Percentiles rank a stretch among this genome's conserved stretches.
These are phyloP conservation scores for Istiophorus platypterus DNA, from an alignment of 2,113 vertebrate genomes.

Conservation along the genomic window DNA sequence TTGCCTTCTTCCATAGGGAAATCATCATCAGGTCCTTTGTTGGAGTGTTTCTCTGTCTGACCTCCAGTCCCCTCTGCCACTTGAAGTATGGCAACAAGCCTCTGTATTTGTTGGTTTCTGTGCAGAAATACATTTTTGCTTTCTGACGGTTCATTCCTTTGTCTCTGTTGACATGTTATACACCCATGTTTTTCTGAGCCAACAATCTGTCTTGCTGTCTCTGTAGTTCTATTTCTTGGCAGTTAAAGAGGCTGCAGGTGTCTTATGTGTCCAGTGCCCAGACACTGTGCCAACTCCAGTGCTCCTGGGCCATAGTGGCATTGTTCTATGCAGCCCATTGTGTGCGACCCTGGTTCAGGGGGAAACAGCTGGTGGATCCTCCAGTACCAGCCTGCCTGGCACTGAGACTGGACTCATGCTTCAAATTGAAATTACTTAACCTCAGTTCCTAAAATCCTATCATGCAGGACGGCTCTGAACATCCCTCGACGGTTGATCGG, in stretches of 20 bases:
- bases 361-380: constrained; percentile 85
- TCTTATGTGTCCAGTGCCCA: constrained; percentile 62
- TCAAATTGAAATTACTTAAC: constrained; percentile 30
- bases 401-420: constrained; percentile 42
- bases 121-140: constrained; percentile 15
- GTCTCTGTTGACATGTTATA: constrained; percentile 47
- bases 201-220: constrained; percentile 44
- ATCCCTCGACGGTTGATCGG: constrained; percentile 39
- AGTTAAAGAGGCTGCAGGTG: constrained; percentile 74
- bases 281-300: constrained; percentile 56
- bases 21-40: background rate
- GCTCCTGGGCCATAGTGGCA: constrained; percentile 63
- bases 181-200: constrained; percentile 41
- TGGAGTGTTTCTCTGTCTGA: background rate
- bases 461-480: constrained; percentile 33
- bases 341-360: constrained; percentile 72
- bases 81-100: background rate
- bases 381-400: constrained; percentile 70
- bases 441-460: constrained; percentile 21
- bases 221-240: constrained; percentile 68
- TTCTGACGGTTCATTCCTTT: constrained; percentile 18
- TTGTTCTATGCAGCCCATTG: constrained; percentile 80
- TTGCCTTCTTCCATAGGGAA: background rate
- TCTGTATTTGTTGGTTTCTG: constrained; percentile 18
- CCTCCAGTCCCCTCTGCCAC: background rate